Base-by-base conservation (phyloP, 2,888 invertebrate genomes). In the Dendrolimus pini region DNA sequence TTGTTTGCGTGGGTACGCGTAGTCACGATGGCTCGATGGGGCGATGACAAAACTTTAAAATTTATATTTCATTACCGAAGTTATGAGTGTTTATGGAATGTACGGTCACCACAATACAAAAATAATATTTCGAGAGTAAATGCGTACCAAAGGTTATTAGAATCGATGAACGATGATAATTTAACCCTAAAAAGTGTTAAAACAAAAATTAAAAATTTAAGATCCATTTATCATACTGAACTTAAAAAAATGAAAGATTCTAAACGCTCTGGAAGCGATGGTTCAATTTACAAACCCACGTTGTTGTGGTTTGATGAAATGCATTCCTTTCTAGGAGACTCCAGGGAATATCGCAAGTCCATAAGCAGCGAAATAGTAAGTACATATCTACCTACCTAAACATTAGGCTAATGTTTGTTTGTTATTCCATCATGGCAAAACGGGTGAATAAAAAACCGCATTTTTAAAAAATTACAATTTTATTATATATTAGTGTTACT, bases 281-380 rank as follows among this genome's bases (percentile, higher is more conserved):
- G 42, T 42, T 42, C 52, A 12, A 52, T 58, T 58, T 41, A 58
- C 52, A 55, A 58, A 55, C 58, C 41, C 55, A 42, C 42, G 7
- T 42, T 42, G 55, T 41, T 18, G 12, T 55, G 57, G 63, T 65
- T 60, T 63, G 54, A 67, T 41, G 61, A 62, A 60, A 65, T 63
- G 54, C 54, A 55, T 56, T 54, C 57, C 3, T 61, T 63, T 57
- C 53, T 58, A 10, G 10, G 2, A 42, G 42, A 42, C 42, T 42
- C 10, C 42, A 42, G 14, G n/a, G 56, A 56, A 12, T 53, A 9
- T 42, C 54, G 54, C n/a, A 14, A 54, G 41, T 57, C 53, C 41
- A 56, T 42, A 42, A 9, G 56, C 30, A 53, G 41, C 41, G 41
- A 53, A 53, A 53, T 56, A 13, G 55, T 41, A 55, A 55, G 55